A percentile compares a stretch with the other conserved stretches of the same genome.
Conservation (phyloP, 1,140 invertebrate genomes). For the Cylas formicarius region DNA sequence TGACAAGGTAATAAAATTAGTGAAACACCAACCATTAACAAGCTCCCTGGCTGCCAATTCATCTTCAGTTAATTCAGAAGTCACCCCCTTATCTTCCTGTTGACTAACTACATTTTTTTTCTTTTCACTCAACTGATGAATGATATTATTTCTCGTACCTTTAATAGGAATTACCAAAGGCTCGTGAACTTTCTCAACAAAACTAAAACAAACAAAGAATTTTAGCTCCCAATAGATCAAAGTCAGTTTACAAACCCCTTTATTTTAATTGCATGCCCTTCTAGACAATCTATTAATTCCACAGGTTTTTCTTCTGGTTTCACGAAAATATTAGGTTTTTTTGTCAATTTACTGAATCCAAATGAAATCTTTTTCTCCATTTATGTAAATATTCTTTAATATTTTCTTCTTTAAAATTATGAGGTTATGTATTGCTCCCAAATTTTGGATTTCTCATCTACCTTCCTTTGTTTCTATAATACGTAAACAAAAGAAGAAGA, state of each 20-base stretch:
- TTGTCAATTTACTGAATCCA: conserved; percentile 63
- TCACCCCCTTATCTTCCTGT: conserved; percentile 33
- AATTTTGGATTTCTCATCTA: too few relatives aligned
- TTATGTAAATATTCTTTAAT: neutral
- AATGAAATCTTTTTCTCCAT: conserved; percentile 69
- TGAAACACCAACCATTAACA: conserved; percentile 29
- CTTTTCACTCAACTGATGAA: conserved; percentile 38
- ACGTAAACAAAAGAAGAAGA: too few relatives aligned
- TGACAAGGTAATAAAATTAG: neutral
- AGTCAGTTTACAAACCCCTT: conserved; percentile 46
- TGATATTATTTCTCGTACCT: conserved; percentile 43
- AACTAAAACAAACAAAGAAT: conserved; percentile 40
- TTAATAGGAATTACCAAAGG: conserved; percentile 60
- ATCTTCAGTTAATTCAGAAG: conserved; percentile 44
- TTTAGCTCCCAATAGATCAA: conserved; percentile 4
- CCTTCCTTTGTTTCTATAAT: too few relatives aligned
- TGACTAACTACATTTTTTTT: conserved; percentile 26
- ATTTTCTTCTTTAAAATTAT: too few relatives aligned
- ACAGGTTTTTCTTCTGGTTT: conserved; percentile 46
- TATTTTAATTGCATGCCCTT: conserved; percentile 65
- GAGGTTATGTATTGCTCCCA: too few relatives aligned
- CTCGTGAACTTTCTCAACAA: conserved; percentile 45
- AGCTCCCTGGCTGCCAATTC: conserved; percentile 48
- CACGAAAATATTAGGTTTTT: conserved; percentile 49
- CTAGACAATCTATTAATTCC: conserved; percentile 66